Percentiles rank a stretch among this genome's conserved stretches.
These are phyloP conservation scores for Muscina levida DNA, from an alignment of 2,888 invertebrate genomes.

Conservation along the genomic window DNA sequence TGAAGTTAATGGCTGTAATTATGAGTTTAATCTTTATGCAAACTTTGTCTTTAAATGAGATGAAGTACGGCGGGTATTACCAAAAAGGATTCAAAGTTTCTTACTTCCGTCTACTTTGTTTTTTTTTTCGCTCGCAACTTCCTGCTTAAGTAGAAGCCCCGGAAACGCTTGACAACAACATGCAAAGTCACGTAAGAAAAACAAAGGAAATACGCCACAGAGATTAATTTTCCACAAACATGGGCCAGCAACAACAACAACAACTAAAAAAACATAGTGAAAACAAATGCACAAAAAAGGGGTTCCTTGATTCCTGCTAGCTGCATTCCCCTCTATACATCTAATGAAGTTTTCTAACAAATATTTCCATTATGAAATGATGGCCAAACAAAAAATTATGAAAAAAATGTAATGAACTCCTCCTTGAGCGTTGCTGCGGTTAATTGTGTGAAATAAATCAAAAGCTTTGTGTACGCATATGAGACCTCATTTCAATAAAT, in stretches of 20 bases:
- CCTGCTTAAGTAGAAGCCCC: too few relatives aligned
- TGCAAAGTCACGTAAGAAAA: slow-evolving; percentile 63
- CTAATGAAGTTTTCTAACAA: slow-evolving; percentile 32
- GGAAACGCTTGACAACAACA: slow-evolving; percentile 45
- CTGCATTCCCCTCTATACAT: slow-evolving; percentile 24
- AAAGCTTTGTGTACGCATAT: slow-evolving; percentile 33
- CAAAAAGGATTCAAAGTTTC: slow-evolving; percentile 24
- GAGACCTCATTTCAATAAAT: slow-evolving; percentile 34
- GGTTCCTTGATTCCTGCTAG: slow-evolving; percentile 7
- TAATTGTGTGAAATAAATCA: slow-evolving; percentile 59
- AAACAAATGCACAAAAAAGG: slow-evolving; percentile 12
- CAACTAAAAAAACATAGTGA: slow-evolving; percentile 34
- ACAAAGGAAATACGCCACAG: slow-evolving; percentile 36
- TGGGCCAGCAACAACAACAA: too few relatives aligned
- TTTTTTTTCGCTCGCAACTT: too few relatives aligned
- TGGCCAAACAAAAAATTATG: too few relatives aligned
- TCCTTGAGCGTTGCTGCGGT: slow-evolving; percentile 39
- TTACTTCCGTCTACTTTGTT: slow-evolving; percentile 8
- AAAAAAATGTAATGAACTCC: slow-evolving; percentile 45
- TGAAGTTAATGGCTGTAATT: slow-evolving; percentile 72
- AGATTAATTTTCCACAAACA: slow-evolving; percentile 47
- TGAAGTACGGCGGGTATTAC: slow-evolving; percentile 52
- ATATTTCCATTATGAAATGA: slow-evolving; percentile 29
- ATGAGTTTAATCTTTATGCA: slow-evolving; percentile 70
- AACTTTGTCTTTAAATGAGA: slow-evolving; percentile 66